Conservation (phyloP, 2,888 invertebrate genomes). For the Heteropelma amictum region DNA sequence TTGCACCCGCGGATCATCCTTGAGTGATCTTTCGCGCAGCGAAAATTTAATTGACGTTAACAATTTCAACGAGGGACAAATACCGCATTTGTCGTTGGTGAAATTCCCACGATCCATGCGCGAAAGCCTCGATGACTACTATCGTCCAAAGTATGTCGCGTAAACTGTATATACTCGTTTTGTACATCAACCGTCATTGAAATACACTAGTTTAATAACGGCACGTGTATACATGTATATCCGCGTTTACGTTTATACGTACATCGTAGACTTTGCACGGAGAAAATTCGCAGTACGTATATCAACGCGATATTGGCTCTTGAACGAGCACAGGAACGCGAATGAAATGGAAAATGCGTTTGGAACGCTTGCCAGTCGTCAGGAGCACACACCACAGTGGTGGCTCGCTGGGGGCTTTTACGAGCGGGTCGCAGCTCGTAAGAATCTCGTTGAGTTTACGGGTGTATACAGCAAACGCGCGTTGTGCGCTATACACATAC, state of each 20-base stretch:
- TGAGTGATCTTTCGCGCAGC: no score
- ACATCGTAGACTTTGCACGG: slow-evolving; percentile 12
- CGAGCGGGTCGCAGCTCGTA: slow-evolving; percentile 45
- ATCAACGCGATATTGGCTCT: slow-evolving; percentile 31
- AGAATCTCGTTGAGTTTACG: slow-evolving; percentile 11
- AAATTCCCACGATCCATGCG: no score
- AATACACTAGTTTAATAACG: slow-evolving; percentile 23
- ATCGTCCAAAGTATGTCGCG: not conserved
- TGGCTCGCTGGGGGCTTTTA: slow-evolving; percentile 27
- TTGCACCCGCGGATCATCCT: no score
- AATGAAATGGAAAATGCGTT: slow-evolving; percentile 49
- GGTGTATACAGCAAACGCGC: no score
- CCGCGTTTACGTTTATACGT: not conserved
- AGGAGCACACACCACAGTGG: slow-evolving; percentile 1
- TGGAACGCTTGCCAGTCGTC: slow-evolving; percentile 18
- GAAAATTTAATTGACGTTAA: no score
- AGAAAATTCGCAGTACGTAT: slow-evolving; percentile 30
- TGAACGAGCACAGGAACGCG: slow-evolving; percentile 21
- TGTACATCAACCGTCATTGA: slow-evolving; percentile 20
- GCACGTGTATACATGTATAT: not conserved
- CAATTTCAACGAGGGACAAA: no score
- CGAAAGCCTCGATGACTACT: slow-evolving; percentile 16
- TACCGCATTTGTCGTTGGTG: no score
- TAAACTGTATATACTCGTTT: slow-evolving; percentile 1
- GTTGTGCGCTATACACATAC: no score